phyloP scores from a whole-genome alignment of 37 sponge, comb jelly and placozoan genomes.

The Corticium candelabrum region DNA sequence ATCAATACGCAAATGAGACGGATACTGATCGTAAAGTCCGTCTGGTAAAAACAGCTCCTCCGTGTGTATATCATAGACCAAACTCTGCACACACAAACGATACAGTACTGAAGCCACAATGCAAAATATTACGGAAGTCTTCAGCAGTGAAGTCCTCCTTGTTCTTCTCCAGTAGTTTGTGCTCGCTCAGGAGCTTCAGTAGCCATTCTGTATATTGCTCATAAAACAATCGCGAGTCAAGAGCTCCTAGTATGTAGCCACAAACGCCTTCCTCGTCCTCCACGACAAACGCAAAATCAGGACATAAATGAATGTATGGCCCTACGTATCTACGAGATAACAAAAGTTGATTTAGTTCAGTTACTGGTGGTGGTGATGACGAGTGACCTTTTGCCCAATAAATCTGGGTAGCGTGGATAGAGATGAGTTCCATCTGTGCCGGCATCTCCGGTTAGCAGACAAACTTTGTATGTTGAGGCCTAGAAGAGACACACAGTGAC shows the following conservation, averaged over 20 bases:
- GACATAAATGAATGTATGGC: conserved; percentile 61
- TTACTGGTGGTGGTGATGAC: background rate
- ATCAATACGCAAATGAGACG: conserved; percentile 89
- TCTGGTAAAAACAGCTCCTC: conserved; percentile 58
- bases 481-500: too few species aligned
- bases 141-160: too few species aligned
- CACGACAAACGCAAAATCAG: conserved; percentile 71
- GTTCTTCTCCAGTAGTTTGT: too few species aligned
- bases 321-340: conserved; percentile 61
- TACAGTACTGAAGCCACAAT: too few species aligned
- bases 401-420: conserved; percentile 64
- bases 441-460: conserved; percentile 68
- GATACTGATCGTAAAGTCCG: conserved; percentile 38
- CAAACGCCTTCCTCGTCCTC: conserved; percentile 88
- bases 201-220: conserved; percentile 62
- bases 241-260: conserved; percentile 83
- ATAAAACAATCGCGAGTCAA: conserved; percentile 76
- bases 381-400: conserved; percentile 90
- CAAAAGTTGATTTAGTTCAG: background rate
- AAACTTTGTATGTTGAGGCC: conserved; percentile 55
- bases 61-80: conserved; percentile 18
- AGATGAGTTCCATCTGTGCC: conserved; percentile 70
- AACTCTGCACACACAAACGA: background rate
- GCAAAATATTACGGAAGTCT: too few species aligned
- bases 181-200: conserved; percentile 47